A percentile compares a stretch with the other conserved stretches of the same genome.
Conservation (phyloP, 30 jellyfish, hydroid and myxozoan species). For the Aurelia sp. region DNA sequence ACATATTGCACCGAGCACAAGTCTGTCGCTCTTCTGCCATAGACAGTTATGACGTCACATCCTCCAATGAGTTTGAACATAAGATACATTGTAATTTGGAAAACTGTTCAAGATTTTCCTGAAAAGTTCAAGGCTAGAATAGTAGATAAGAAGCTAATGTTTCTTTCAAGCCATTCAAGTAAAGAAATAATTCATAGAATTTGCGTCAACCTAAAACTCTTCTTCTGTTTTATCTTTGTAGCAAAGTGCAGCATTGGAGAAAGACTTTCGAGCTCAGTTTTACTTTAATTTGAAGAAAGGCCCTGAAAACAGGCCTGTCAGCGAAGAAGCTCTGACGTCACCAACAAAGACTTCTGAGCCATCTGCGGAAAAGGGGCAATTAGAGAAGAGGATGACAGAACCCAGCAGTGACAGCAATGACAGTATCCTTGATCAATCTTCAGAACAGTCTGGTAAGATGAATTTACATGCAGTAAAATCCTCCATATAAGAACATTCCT, state of each 20-base stretch:
- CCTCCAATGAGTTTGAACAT: no score
- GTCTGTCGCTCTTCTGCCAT: no score
- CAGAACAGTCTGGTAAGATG: slow-evolving; percentile 6
- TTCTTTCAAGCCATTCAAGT: no score
- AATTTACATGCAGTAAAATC: no score
- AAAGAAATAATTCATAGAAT: not conserved
- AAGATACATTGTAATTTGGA: no score
- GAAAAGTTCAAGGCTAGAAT: no score
- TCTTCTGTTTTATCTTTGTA: not conserved
- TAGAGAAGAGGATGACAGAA: not conserved
- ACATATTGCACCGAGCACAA: no score
- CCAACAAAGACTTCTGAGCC: slow-evolving; percentile 26
- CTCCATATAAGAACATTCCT: no score
- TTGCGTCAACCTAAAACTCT: not conserved
- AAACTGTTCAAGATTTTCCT: no score
- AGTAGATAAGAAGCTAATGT: no score
- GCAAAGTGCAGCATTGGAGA: slow-evolving; percentile 39
- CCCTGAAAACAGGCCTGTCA: slow-evolving; percentile 30
- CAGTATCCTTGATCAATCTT: not conserved
- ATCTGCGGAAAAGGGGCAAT: not conserved
- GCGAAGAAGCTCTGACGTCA: slow-evolving; percentile 13
- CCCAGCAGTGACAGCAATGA: slow-evolving; percentile 35
- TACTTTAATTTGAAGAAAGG: slow-evolving; percentile 77
- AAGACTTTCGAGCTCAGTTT: slow-evolving; percentile 96
- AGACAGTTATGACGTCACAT: no score